Base-by-base conservation (phyloP, 2,113 vertebrate species). In the Colius striatus region DNA sequence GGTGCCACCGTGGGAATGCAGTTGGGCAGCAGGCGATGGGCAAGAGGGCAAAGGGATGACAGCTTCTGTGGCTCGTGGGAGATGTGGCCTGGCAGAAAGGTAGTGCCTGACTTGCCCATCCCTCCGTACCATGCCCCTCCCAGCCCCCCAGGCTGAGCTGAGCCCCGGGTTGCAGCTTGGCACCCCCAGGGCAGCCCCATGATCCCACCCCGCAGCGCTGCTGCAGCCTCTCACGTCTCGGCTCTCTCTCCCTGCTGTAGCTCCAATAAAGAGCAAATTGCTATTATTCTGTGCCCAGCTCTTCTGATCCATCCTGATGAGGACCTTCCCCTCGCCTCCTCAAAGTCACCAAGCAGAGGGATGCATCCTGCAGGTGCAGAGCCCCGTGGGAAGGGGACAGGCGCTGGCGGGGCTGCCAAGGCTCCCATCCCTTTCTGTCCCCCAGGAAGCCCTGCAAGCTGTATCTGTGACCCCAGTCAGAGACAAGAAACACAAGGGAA, bases 391-490 rank as follows among this genome's bases (percentile, higher is more conserved):
- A 41, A 11, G 19, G 5, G 18, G 27, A 5, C 30, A 27, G 43
- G 70, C 53, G 60, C 20, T 7, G 45, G 36, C 15, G 36, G 12
- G 13, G 16, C 25, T 38, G 3, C 5, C 18, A 48, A 30, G 22
- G 9, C 1, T 9, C 20, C 13, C 9, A 1, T 15, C 43, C 30
- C 83, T 21, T 84, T 2, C 6, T 22, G 6, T 7, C 3, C 36
- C 45, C 27, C 30, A 11, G 26, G 12, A 30, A 85, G 27, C 50
- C 75, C 87, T 2, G 5, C 10, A 4, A 22, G 27, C 19, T 7
- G 5, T 7, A 34, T 1, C 26, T 48, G 3, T 1, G 4, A 45
- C 29, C 66, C 53, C 53, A 54, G 0, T 0, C 14, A 61, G 26
- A 21, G 26, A 23, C 8, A 60, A 27, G 10, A 20, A 30, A 58